A percentile compares a stretch with the other conserved stretches of the same genome.
Evolutionary conservation across 2,888 invertebrate species (phyloP).

Genomic region (Pherbina coryleti): DNA sequence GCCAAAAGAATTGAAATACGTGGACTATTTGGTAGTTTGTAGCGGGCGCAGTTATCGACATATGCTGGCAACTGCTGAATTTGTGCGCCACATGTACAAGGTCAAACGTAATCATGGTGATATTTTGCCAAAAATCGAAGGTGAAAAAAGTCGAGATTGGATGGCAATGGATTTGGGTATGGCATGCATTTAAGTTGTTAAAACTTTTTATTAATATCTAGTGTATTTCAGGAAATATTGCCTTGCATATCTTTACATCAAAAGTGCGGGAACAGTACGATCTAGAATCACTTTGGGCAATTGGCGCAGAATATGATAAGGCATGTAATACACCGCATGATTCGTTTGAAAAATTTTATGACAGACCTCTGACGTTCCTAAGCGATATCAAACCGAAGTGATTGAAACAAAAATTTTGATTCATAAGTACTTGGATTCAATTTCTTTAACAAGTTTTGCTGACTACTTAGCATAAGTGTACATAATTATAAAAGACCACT

Average conservation of each 20-base stretch:
- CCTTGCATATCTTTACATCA: slow-evolving; percentile 86
- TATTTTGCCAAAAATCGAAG: slow-evolving; percentile 81
- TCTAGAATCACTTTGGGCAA: slow-evolving; percentile 91
- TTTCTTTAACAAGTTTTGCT: too few relatives aligned
- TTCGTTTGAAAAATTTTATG: slow-evolving; percentile 75
- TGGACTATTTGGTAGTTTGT: slow-evolving; percentile 86
- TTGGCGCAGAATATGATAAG: slow-evolving; percentile 85
- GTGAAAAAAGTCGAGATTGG: slow-evolving; percentile 83
- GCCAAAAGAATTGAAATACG: slow-evolving; percentile 81
- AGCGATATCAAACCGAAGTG: slow-evolving; percentile 50
- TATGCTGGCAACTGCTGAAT: slow-evolving; percentile 80
- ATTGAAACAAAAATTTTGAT: neutral
- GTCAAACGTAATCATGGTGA: slow-evolving; percentile 77
- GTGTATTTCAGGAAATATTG: slow-evolving; percentile 82
- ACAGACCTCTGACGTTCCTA: slow-evolving; percentile 76
- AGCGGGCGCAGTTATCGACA: slow-evolving; percentile 82
- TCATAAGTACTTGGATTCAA: too few relatives aligned
- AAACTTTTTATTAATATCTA: neutral
- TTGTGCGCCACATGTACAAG: slow-evolving; percentile 83
- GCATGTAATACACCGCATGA: slow-evolving; percentile 75
- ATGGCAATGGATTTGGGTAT: slow-evolving; percentile 90
- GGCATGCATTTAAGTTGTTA: neutral
- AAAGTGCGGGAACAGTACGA: slow-evolving; percentile 82
- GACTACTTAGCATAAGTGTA: too few relatives aligned
- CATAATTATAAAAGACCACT: too few relatives aligned